Base-by-base conservation (phyloP, 1,140 invertebrate species). In the Orius insidiosus region DNA sequence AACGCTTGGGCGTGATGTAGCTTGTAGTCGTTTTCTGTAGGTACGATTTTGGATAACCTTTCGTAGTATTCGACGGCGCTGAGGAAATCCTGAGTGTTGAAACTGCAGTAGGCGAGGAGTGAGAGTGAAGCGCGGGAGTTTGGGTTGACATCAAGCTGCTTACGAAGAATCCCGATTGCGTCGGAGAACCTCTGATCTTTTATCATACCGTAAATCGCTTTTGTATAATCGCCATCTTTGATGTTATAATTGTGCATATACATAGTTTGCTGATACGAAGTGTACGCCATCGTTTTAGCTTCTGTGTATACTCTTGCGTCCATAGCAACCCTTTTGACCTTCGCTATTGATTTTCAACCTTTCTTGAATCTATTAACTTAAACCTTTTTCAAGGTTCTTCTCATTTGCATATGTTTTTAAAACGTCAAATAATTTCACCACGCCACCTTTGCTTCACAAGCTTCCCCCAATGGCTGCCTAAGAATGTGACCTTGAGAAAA, bases 61-160 rank as follows among this genome's bases (percentile, higher is more conserved):
- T 97, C 93, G 59, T 98, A 99, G 60, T 87, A 94, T 56, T 82
- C 84, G 2, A 90, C 83, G 18, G 95, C 90, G 68, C 88, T 87
- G 11, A 82, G 71, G 64, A 90, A 98, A 59, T 96, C 87, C 69
- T 96, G 89, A 24, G 78, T 80, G 58, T 95, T 82, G 64, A 87
- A 98, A 61, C 96, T 94, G 62, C 92, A 97, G 60, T 94, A 94
- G 0, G 84, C 94, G 18, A 98, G 67, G 1, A 98, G 70, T 0
- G 94, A 98, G 13, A 98, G 62, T 10, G 86, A 94, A 41, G 90
- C 87, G 57, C 93, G 52, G 58, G 82, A 78, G 79, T 85, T 57
- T 7, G 33, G 45, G 19, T 30, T 42, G 11, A 18, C 37, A 36
- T 46, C 13, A 46, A 44, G 9, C 39, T 48, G 33, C 31, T 35